A percentile compares a stretch with the other conserved stretches of the same genome.
These are phyloP conservation scores for crab-eating macaque (Macaca fascicularis) DNA, from an alignment of 2,113 vertebrate genomes.

Conservation along the genomic window T2T-MFA8v1.1 NC_088376.1:145192501-145193000, in stretches of 20 bases:
- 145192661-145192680: neutral
- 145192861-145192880: neutral
- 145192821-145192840: neutral
- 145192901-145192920: no score
- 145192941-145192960: no score
- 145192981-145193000: no score
- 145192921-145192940: no score
- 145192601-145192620: neutral
- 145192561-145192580: neutral
- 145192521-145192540: neutral
- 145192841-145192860: neutral
- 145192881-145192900: neutral
- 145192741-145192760: neutral
- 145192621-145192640: neutral
- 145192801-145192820: neutral
- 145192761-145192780: neutral
- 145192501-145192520: neutral
- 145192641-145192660: neutral
- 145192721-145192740: neutral
- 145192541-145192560: neutral
- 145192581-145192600: neutral
- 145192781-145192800: neutral
- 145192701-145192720: neutral
- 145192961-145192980: rapidly evolving
- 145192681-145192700: neutral